These are phyloP conservation scores for Calyptomena viridis DNA, from an alignment of 2,113 vertebrate species.

Conservation along the genomic window DNA sequence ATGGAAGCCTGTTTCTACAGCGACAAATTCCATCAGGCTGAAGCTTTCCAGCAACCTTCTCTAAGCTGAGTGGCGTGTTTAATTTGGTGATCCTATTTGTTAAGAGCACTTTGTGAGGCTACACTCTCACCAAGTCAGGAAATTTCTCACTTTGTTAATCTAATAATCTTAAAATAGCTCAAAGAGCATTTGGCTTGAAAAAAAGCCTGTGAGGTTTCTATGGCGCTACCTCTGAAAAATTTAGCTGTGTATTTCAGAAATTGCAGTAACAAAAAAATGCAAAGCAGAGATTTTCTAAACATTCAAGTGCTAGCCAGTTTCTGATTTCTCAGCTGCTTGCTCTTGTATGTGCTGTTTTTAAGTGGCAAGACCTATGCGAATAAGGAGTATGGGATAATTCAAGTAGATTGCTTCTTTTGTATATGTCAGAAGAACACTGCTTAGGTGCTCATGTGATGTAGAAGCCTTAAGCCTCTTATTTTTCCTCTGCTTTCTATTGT, in stretches of 20 bases:
- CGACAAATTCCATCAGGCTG: conserved; percentile 16
- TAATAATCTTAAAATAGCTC: conserved; percentile 46
- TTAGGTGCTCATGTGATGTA: background rate
- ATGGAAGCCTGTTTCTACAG: background rate
- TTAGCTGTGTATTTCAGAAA: background rate
- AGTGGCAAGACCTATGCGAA: background rate
- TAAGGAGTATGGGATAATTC: background rate
- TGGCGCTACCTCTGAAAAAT: background rate
- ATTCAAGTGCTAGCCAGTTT: background rate
- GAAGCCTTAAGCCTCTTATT: background rate
- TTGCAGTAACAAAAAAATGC: background rate
- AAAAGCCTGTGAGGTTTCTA: background rate
- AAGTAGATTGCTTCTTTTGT: background rate
- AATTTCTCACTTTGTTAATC: conserved; percentile 32
- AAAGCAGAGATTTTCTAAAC: background rate
- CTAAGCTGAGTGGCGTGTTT: background rate
- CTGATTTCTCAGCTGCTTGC: background rate
- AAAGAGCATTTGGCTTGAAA: background rate
- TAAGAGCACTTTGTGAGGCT: background rate
- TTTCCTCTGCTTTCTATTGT: background rate
- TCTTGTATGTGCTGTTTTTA: background rate
- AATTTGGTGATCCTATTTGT: conserved; percentile 46
- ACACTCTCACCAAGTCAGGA: conserved; percentile 15
- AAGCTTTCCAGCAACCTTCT: background rate
- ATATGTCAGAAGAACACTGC: background rate